Evolutionary conservation across 2,888 invertebrate species (phyloP).

Genomic region (Rotaria macrura): DNA sequence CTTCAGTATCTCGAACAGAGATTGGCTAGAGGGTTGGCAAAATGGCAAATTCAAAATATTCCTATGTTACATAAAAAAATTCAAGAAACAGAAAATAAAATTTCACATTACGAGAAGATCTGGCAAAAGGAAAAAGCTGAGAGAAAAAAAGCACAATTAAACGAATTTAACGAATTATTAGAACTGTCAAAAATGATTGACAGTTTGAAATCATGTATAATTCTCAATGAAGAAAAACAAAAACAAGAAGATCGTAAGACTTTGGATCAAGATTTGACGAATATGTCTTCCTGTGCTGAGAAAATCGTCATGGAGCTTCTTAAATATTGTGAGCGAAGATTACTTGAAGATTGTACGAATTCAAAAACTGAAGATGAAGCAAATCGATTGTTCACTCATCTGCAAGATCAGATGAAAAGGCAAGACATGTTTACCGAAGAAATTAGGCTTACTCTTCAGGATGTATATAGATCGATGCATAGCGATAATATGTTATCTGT

Average conservation of each 20-base stretch:
- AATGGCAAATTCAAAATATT: not conserved
- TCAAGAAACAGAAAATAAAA: too few relatives aligned
- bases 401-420: not conserved
- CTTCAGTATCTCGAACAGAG: not conserved
- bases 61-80: too few relatives aligned
- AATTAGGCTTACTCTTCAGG: not conserved
- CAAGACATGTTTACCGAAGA: not conserved
- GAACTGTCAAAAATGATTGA: too few relatives aligned
- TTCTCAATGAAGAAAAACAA: not conserved
- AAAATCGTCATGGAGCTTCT: not conserved
- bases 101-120: too few relatives aligned
- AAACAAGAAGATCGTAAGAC: not conserved
- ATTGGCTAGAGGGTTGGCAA: not conserved
- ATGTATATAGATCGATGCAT: not conserved
- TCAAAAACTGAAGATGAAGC: too few relatives aligned
- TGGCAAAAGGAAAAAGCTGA: too few relatives aligned
- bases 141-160: too few relatives aligned
- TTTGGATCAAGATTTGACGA: not conserved
- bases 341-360: too few relatives aligned
- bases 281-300: not conserved
- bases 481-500: not conserved
- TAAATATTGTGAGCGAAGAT: not conserved
- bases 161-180: too few relatives aligned
- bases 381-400: not conserved
- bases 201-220: too few relatives aligned